Base-by-base conservation (phyloP, 2,888 invertebrate species). In the Octodonta nipae region DNA sequence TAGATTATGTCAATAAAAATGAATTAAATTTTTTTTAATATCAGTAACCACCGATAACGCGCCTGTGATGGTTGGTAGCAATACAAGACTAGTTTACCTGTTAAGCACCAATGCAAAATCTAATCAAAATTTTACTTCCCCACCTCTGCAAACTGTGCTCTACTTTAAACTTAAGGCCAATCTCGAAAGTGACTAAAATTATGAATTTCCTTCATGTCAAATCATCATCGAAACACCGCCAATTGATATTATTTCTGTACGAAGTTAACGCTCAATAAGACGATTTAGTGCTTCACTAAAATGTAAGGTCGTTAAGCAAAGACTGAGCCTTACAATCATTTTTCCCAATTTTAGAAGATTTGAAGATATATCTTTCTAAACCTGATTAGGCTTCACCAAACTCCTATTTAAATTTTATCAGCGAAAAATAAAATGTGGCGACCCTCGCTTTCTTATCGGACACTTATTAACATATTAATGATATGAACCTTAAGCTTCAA, bases 291-390 rank as follows among this genome's bases (percentile, higher is more conserved):
- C 8, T 31, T 22, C 22, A 31, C 13, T 24, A 31, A 13, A 6
- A 31, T 22, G 31, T 31, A 14, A 31, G 31, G n/a, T 31, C 24
- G 24, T 31, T 31, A 31, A 31, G 22, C n/a, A 31, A 31, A 25
- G 31, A 25, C 6, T 25, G 4, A 8, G 31, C 24, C 13, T 31
- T 14, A 31, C 7, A 31, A 12, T 11, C 13, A 31, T 31, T 31
- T 13, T 22, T 31, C 22, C 12, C 3, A 22, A 13, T 31, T 31
- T 22, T 24, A 31, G 31, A 31, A 31, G 5, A 31, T 7, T 5
- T 31, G 31, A 31, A 31, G 31, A 24, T 25, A 31, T 30, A 4
- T 31, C 31, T 31, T 28, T 28, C 3, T 7, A 28, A 22, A 1
- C 22, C 5, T 25, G 25, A 25, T 32, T 15, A 32, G 28, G 15